Evolutionary conservation across 2,113 vertebrate genomes (phyloP).

Genomic region (Tyto alba): DNA sequence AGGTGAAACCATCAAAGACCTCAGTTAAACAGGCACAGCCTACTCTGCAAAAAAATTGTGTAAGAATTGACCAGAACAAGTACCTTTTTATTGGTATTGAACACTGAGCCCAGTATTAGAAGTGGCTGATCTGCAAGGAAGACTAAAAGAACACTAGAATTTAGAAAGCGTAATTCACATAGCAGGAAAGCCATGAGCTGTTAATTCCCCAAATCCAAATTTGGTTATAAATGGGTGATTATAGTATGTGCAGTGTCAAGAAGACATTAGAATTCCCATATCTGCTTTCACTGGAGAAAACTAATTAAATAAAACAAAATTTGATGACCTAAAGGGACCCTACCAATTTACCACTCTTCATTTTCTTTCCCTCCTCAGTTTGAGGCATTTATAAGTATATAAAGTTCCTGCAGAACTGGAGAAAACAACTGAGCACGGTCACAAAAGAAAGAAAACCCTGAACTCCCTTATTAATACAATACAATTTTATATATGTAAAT

Average conservation of each 20-base stretch:
- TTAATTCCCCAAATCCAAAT: not conserved
- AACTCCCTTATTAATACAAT: not conserved
- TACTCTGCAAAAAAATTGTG: not conserved
- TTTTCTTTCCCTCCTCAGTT: not conserved
- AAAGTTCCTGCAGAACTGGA: not conserved
- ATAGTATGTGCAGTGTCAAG: fast-evolving
- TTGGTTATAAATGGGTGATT: not conserved
- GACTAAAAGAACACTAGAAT: not conserved
- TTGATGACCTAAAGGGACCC: not conserved
- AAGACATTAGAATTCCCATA: not conserved
- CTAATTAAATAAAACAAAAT: not conserved
- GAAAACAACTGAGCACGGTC: not conserved
- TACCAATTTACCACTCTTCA: not conserved
- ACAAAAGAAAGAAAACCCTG: not conserved
- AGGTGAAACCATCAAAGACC: not conserved
- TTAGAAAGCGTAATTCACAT: not conserved
- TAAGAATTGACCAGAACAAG: not conserved
- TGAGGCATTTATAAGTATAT: not conserved
- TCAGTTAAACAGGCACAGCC: not conserved
- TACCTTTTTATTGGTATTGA: not conserved
- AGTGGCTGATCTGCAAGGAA: not conserved
- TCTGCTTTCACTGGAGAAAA: not conserved
- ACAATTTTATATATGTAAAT: not conserved
- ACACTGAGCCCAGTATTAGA: not conserved
- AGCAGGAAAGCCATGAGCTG: not conserved